These are phyloP conservation scores for Manduca sexta DNA, from an alignment of 1,140 invertebrate genomes.

Conservation along the genomic window DNA sequence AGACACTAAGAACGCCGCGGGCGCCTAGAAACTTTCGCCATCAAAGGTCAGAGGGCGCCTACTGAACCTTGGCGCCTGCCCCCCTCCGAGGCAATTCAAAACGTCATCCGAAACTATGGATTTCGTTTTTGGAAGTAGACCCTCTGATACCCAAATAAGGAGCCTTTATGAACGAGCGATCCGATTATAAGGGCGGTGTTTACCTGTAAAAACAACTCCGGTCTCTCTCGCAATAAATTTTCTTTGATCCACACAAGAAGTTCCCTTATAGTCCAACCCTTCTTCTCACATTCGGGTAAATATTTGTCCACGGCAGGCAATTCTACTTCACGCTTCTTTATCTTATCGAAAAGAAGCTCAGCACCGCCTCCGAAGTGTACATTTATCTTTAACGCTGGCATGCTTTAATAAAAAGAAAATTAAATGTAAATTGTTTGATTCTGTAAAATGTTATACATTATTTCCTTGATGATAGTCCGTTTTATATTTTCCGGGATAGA, in stretches of 20 bases:
- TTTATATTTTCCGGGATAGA: too few relatives aligned
- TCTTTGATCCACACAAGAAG: slow-evolving; percentile 88
- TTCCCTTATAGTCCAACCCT: slow-evolving; percentile 81
- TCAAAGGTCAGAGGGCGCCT: neutral
- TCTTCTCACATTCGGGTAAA: slow-evolving; percentile 31
- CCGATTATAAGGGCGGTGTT: neutral
- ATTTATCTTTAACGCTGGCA: slow-evolving; percentile 43
- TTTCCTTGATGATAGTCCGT: too few relatives aligned
- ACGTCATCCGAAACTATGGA: neutral
- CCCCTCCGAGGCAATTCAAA: neutral
- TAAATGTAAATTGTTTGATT: too few relatives aligned
- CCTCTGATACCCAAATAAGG: neutral
- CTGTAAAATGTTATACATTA: too few relatives aligned
- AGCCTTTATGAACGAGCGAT: too few relatives aligned
- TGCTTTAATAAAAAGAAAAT: too few relatives aligned
- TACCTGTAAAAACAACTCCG: slow-evolving; percentile 91
- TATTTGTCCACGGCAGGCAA: too few relatives aligned
- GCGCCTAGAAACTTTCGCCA: too few relatives aligned
- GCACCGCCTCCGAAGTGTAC: slow-evolving; percentile 84
- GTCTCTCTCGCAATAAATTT: slow-evolving; percentile 88
- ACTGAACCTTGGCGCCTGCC: too few relatives aligned
- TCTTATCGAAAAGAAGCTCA: too few relatives aligned
- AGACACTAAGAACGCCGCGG: too few relatives aligned
- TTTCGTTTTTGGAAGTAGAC: too few relatives aligned
- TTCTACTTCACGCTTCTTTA: slow-evolving; percentile 81